A percentile compares a stretch with the other conserved stretches of the same genome.
Conservation (phyloP, 1,140 invertebrate species). For the Bathynomus jamesi region DNA sequence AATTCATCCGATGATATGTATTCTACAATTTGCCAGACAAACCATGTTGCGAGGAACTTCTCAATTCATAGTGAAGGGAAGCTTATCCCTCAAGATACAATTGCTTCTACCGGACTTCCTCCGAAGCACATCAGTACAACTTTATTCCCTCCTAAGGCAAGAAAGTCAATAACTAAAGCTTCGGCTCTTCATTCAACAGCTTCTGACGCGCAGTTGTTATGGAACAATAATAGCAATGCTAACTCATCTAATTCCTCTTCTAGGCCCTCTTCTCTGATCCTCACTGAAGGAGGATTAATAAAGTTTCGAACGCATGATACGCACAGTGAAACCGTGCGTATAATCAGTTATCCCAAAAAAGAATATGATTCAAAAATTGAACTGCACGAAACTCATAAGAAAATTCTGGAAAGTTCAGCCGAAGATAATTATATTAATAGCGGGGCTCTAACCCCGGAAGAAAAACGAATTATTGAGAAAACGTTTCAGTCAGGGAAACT, state of each 20-base stretch:
- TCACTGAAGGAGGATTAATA: slow-evolving; percentile 75
- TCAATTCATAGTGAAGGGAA: slow-evolving; percentile 62
- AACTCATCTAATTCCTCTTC: slow-evolving; percentile 41
- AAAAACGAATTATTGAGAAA: background rate
- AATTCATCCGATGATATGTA: slow-evolving; percentile 52
- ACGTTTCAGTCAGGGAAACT: background rate
- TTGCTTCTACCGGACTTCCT: slow-evolving; percentile 47
- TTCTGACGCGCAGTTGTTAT: slow-evolving; percentile 43
- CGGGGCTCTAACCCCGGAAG: background rate
- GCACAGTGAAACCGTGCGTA: slow-evolving; percentile 12
- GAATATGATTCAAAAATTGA: slow-evolving; percentile 13
- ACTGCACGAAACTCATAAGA: slow-evolving; percentile 9
- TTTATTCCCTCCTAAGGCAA: slow-evolving; percentile 1
- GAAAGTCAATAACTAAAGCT: slow-evolving; percentile 45
- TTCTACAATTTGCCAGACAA: slow-evolving; percentile 73
- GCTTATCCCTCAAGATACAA: slow-evolving; percentile 61
- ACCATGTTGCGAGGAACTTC: slow-evolving; percentile 73
- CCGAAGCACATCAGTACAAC: slow-evolving; percentile 20
- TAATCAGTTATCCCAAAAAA: slow-evolving; percentile 16
- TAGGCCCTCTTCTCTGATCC: slow-evolving; percentile 59
- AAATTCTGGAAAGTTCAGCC: slow-evolving; percentile 5
- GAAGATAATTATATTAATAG: background rate
- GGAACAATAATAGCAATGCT: slow-evolving; percentile 46
- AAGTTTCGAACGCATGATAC: slow-evolving; percentile 54
- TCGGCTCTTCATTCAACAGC: slow-evolving; percentile 46